These are phyloP conservation scores for Mya arenaria DNA, from an alignment of 1,140 invertebrate genomes.

Conservation along the genomic window DNA sequence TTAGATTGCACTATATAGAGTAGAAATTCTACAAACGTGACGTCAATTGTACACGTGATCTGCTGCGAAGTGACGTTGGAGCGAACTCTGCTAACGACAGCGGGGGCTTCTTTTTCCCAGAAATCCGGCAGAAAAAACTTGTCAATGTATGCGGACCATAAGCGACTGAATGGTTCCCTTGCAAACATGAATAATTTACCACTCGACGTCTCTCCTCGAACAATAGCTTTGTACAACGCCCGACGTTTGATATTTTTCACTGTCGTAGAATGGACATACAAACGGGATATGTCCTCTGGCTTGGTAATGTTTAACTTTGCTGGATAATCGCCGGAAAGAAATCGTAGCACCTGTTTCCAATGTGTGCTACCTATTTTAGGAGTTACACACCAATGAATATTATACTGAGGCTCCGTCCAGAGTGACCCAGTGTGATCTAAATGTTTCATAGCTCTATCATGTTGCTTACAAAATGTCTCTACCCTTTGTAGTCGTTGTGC, in stretches of 20 bases:
- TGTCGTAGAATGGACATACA: background rate
- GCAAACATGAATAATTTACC: conserved; percentile 51
- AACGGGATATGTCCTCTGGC: conserved; percentile 1
- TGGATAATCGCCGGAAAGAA: background rate
- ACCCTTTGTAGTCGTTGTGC: too few relatives aligned
- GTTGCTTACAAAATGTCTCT: too few relatives aligned
- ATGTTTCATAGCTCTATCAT: too few relatives aligned
- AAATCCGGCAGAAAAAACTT: conserved; percentile 59
- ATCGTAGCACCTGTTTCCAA: conserved; percentile 20
- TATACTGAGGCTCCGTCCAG: too few relatives aligned
- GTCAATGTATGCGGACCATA: conserved; percentile 64
- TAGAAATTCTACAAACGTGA: conserved; percentile 61
- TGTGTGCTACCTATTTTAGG: conserved; percentile 24
- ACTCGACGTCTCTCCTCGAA: background rate
- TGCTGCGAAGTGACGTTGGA: background rate
- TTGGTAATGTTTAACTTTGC: background rate
- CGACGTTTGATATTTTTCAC: background rate
- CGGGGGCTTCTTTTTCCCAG: conserved; percentile 16
- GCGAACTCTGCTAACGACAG: background rate
- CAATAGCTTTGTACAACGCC: background rate
- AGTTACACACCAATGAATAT: conserved; percentile 10
- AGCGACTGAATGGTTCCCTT: conserved; percentile 57
- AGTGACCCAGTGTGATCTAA: too few relatives aligned
- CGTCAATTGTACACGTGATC: conserved; percentile 52
- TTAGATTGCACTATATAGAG: conserved; percentile 10